Percentiles rank a stretch among this genome's conserved stretches.
Conservation (phyloP, 2,113 vertebrate species). For the Pardalotus punctatus region DNA sequence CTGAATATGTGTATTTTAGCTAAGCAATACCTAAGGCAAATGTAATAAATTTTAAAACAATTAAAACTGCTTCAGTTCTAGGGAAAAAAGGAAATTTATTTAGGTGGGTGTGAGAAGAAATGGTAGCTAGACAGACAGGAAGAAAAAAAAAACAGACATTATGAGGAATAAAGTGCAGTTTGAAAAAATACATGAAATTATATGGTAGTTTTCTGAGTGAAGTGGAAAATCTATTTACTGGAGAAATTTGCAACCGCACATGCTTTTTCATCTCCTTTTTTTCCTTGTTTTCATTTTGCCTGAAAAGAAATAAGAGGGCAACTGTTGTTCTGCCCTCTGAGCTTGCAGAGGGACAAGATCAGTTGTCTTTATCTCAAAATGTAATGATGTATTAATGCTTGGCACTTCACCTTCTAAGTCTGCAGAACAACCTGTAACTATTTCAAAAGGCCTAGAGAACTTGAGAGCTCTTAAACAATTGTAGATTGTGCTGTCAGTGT, state of each 20-base stretch:
- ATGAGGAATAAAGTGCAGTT: neutral
- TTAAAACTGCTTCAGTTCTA: neutral
- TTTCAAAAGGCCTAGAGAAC: neutral
- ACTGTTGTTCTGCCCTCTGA: neutral
- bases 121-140: neutral
- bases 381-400: neutral
- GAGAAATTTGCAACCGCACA: neutral
- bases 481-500: neutral
- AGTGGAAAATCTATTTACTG: neutral
- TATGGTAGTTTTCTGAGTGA: neutral
- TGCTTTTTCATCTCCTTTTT: neutral
- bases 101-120: neutral
- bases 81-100: neutral
- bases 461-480: neutral
- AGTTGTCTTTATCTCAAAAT: neutral
- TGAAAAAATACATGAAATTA: neutral
- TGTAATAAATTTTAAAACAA: neutral
- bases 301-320: neutral
- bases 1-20: neutral
- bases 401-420: neutral
- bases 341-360: neutral
- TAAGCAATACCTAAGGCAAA: conserved; percentile 13
- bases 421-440: neutral
- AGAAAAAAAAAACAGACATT: neutral
- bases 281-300: neutral